These are phyloP conservation scores for Ophonus ardosiacus DNA, from an alignment of 2,888 invertebrate genomes.

Conservation along the genomic window DNA sequence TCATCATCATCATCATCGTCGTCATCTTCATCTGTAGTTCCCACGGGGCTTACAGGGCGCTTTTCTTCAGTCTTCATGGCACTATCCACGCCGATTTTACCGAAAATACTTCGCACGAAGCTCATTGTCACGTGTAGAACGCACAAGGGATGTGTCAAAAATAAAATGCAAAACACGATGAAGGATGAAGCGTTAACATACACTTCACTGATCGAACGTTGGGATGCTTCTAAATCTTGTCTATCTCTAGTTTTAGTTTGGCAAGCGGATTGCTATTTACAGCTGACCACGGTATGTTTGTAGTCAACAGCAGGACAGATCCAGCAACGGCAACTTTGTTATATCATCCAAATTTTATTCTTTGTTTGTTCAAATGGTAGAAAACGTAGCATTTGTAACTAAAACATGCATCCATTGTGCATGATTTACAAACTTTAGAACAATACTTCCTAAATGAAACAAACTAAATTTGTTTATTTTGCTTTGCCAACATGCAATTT, in stretches of 20 bases:
- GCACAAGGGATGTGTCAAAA: neutral
- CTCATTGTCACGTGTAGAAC: conserved; percentile 69
- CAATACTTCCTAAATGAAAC: too few species aligned
- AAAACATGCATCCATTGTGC: too few species aligned
- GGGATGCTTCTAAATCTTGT: conserved; percentile 50
- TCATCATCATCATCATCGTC: conserved; percentile 70
- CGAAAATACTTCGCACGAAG: conserved; percentile 74
- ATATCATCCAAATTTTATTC: neutral
- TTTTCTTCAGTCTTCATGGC: conserved; percentile 45
- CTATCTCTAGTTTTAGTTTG: conserved; percentile 54
- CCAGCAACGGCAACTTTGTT: conserved; percentile 6
- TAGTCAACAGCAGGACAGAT: conserved; percentile 26
- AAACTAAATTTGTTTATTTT: too few species aligned
- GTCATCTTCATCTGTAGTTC: conserved; percentile 66
- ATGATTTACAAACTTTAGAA: too few species aligned
- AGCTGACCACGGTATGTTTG: conserved; percentile 53
- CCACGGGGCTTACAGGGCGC: conserved; percentile 11
- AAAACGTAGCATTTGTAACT: too few species aligned
- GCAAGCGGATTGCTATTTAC: conserved; percentile 59
- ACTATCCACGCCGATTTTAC: conserved; percentile 68
- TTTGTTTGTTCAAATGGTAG: neutral
- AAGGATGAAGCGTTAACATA: conserved; percentile 31
- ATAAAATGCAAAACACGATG: conserved; percentile 41
- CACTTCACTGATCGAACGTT: conserved; percentile 50
- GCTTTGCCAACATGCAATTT: too few species aligned